Conservation (phyloP, 2,113 vertebrate genomes). For the Plotosus lineatus region DNA sequence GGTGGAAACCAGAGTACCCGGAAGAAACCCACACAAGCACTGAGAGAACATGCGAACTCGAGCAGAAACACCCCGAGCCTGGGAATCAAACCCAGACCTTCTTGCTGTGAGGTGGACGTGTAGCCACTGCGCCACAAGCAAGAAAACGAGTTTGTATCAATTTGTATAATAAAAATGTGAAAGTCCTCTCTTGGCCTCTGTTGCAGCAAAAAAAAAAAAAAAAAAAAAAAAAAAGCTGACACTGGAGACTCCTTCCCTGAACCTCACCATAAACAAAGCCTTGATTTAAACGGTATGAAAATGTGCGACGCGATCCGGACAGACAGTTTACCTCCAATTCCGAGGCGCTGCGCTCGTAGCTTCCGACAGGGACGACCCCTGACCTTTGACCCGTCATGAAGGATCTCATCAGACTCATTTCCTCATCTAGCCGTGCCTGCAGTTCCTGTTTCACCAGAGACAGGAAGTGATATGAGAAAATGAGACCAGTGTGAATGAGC, state of each 20-base stretch:
- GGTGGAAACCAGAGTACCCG: no score
- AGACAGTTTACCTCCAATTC: conserved; percentile 82
- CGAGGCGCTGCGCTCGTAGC: conserved; percentile 70
- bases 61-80: no score
- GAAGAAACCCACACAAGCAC: no score
- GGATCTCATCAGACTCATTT: conserved; percentile 83
- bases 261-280: neutral
- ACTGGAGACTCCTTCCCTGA: neutral
- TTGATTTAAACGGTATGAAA: neutral
- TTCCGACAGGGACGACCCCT: conserved; percentile 57
- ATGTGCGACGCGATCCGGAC: neutral
- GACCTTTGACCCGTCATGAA: conserved; percentile 82
- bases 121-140: no score
- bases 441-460: conserved; percentile 77
- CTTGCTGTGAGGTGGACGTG: no score
- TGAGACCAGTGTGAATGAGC: neutral
- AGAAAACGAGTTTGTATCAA: no score
- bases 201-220: no score
- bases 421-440: conserved; percentile 82
- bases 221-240: neutral
- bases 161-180: no score
- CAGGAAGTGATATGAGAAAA: neutral
- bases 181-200: no score
- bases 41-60: no score
- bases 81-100: no score